phyloP scores from a whole-genome alignment of 2,888 invertebrate genomes.

The Parnassius smintheus region DNA sequence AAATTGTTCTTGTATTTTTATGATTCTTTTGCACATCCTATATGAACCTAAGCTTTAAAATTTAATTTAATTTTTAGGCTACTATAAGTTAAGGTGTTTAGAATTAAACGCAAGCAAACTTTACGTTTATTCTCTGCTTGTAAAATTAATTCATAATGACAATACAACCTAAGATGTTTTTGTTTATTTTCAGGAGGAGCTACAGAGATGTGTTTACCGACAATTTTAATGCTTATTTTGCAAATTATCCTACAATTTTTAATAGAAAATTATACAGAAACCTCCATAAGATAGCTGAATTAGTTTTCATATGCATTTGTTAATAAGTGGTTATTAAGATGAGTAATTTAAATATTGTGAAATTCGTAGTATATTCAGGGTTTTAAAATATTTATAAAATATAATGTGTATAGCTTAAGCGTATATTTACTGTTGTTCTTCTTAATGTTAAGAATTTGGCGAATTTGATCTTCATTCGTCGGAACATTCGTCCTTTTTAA shows the following conservation, averaged over 20 bases:
- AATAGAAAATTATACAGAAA: constrained; percentile 58
- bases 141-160: no score
- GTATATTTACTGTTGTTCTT: no score
- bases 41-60: no score
- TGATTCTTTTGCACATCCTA: no score
- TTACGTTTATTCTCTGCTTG: no score
- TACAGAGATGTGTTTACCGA: constrained; percentile 61
- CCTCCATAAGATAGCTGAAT: constrained; percentile 68
- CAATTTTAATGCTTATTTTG: constrained; percentile 59
- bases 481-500: no score
- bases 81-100: no score
- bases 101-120: no score
- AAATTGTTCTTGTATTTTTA: no score
- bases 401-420: background rate
- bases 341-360: constrained; percentile 18
- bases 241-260: constrained; percentile 62
- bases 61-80: no score
- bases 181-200: constrained; percentile 47
- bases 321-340: constrained; percentile 17
- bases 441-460: no score
- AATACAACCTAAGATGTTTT: background rate
- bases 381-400: constrained; percentile 15
- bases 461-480: no score
- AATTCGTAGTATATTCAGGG: constrained; percentile 26
- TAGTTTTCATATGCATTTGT: constrained; percentile 15